Base-by-base conservation (phyloP, 2,797 vertebrate genomes). In the Eulemur albifrons region DNA sequence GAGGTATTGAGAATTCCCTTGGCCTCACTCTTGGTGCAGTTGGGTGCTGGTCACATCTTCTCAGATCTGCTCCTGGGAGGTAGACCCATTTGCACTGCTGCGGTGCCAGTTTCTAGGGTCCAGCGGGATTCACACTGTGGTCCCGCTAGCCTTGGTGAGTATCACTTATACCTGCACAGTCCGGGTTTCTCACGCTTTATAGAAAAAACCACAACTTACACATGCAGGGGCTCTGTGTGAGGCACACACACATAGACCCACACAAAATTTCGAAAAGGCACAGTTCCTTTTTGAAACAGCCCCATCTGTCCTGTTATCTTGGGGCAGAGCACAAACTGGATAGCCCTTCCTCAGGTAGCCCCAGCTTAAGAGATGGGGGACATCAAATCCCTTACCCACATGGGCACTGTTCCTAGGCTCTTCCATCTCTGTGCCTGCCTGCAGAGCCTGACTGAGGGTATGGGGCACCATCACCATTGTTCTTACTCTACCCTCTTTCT, bases 171-270 rank as follows among this genome's bases (percentile, higher is more conserved):
- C 14, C 9, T 69, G 40, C 35, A 73, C 1, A 11, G 8, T 77
- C n/a, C 11, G 38, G 3, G n/a, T 82, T 90, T 86, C 87, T 81
- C 38, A 35, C 2, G 9, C 50, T 81, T n/a, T 73, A 61, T 81
- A 38, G 63, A 52, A 20, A 77, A 89, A 17, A 63, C 20, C 2
- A 59, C 15, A 27, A 59, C 45, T 17, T 72, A 12, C 18, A 30
- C 20, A 48, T 20, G 25, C 7, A 40, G 38, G 21, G 40, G 48
- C 54, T 90, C 35, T 45, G 38, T 38, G 17, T 57, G 38, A 76
- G 25, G 13, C 7, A 20, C 9, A 17, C 1, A 0, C 5, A 1
- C 2, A 3, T 0, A 2, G 14, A 7, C 48, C 11, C 14, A 17
- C 65, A n/a, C 10, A 14, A 23, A 40, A 38, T 57, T 65, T 73